Base-by-base conservation (phyloP, 2,113 vertebrate genomes). In the Tachysurus fulvidraco region DNA sequence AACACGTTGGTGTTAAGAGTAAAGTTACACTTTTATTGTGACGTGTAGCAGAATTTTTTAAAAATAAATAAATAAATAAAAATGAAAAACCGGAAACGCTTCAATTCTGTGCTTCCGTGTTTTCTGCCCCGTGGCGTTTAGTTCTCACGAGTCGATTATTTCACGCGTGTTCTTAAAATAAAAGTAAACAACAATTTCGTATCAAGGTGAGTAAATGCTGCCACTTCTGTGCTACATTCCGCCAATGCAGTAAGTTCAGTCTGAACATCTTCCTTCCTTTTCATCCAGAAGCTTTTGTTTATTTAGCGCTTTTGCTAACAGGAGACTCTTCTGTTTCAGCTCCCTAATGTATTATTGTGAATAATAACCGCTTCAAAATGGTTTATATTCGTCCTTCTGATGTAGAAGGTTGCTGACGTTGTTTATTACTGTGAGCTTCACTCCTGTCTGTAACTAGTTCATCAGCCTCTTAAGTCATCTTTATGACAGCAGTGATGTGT, bases 101-200 rank as follows among this genome's bases (percentile, higher is more conserved):
- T 0, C 44, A 59, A 57, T 88, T 85, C 77, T 89, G 79, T 91
- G 92, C 92, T 91, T 86, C 89, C 77, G 83, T 76, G 23, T 84
- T 86, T 50, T 62, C 52, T 90, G 89, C 89, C 89, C 94, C 94
- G 94, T 95, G 94, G 94, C 94, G 93, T 90, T 91, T 17, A 65
- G 21, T 76, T 86, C 81, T 8, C 81, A 54, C 57, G 44, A n/a
- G 62, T 12, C 9, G 28, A 16, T 83, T 83, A 1, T 64, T 71
- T 3, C 55, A 81, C 71, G 2, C 41, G 36, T 21, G 41, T 28
- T 85, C 30, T 2, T 85, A 77, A 83, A n/a, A 69, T 50, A 81
- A n/a, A 86, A 9, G 57, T 57, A 46, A 50, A 19, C 52, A 46
- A 21, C n/a, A 55, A 23, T 23, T 14, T 25, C 81, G 28, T 36